A percentile compares a stretch with the other conserved stretches of the same genome.
Conservation (phyloP, 2,888 invertebrate species). For the Loripinus fragilis region DNA sequence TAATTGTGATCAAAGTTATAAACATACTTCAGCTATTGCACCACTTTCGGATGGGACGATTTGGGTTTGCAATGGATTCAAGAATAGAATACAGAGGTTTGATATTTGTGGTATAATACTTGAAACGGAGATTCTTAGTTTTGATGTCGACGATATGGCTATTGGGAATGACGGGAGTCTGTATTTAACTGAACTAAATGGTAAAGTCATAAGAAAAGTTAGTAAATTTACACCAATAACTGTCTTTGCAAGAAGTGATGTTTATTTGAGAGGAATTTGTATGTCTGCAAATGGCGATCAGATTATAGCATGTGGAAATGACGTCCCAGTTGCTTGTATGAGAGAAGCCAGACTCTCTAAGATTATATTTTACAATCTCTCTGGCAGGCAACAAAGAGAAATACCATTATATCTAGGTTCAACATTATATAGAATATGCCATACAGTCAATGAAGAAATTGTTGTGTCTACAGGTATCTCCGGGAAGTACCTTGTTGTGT, state of each 20-base stretch:
- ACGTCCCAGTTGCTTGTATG: conserved; percentile 52
- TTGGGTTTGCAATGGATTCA: conserved; percentile 55
- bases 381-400: conserved; percentile 39
- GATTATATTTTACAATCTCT: conserved; percentile 34
- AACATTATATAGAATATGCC: conserved; percentile 47
- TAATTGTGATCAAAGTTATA: conserved; percentile 49
- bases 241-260: conserved; percentile 52
- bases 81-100: conserved; percentile 48
- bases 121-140: conserved; percentile 47
- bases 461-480: conserved; percentile 53
- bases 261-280: conserved; percentile 50
- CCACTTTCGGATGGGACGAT: conserved; percentile 51
- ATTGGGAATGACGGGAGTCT: conserved; percentile 39
- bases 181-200: conserved; percentile 51
- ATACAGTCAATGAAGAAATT: conserved; percentile 52
- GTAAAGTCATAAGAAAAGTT: conserved; percentile 48
- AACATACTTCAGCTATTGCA: conserved; percentile 50
- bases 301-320: conserved; percentile 54
- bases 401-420: conserved; percentile 43
- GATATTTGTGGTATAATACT: conserved; percentile 36
- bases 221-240: conserved; percentile 31
- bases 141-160: conserved; percentile 58
- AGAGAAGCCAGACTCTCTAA: conserved; percentile 43
- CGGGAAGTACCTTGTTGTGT: conserved; percentile 46
- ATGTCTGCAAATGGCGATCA: conserved; percentile 33